Percentiles rank a stretch among this genome's conserved stretches.
Evolutionary conservation across 2,888 invertebrate species (phyloP).

Genomic region (Epinotia ramella): DNA sequence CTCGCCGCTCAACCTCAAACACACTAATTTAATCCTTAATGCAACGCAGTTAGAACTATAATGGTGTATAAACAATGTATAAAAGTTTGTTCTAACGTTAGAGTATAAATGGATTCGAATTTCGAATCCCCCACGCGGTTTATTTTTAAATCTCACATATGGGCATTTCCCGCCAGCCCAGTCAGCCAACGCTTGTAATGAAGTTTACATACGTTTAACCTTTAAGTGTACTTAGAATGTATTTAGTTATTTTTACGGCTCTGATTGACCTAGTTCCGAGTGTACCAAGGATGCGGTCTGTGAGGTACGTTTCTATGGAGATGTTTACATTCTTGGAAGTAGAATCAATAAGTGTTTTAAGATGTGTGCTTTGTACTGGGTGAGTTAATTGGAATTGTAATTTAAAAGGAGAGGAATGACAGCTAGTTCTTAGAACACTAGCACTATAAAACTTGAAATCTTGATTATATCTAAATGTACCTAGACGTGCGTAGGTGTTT

Average conservation of each 20-base stretch:
- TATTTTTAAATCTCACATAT: conserved; percentile 77
- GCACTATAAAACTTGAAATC: background rate
- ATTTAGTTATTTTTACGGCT: conserved; percentile 50
- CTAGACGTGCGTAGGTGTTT: background rate
- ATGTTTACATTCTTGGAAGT: conserved; percentile 56
- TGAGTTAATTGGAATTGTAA: conserved; percentile 13
- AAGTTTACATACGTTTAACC: conserved; percentile 57
- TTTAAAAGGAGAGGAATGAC: background rate
- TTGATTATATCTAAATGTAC: background rate
- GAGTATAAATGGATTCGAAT: conserved; percentile 72
- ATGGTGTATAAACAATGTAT: conserved; percentile 7
- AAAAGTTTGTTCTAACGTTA: conserved; percentile 52
- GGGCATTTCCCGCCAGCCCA: conserved; percentile 71
- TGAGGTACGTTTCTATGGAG: conserved; percentile 74
- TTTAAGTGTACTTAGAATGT: conserved; percentile 51
- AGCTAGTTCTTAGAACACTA: background rate
- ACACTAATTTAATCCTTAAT: conserved; percentile 3
- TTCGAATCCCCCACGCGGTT: conserved; percentile 76
- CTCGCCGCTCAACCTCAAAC: background rate
- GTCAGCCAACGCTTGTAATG: conserved; percentile 60
- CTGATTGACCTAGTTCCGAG: conserved; percentile 72
- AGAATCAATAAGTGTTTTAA: conserved; percentile 53
- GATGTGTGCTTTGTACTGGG: conserved; percentile 30
- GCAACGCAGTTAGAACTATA: background rate
- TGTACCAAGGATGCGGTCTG: conserved; percentile 60